phyloP scores from a whole-genome alignment of 2,888 invertebrate species.

The Aplocera efformata region DNA sequence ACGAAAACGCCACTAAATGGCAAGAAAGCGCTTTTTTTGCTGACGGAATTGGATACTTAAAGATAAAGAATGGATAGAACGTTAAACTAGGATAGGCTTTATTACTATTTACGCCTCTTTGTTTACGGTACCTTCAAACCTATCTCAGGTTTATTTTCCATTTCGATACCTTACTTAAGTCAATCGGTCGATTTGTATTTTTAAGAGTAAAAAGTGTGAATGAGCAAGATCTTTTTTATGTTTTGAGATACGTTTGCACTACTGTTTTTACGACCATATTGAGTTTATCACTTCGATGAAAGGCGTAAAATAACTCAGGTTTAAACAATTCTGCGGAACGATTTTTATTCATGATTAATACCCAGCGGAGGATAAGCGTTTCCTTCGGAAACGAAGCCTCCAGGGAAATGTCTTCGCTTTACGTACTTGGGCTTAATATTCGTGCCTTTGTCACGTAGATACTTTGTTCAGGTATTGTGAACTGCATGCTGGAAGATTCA shows the following conservation, averaged over 20 bases:
- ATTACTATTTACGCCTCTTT: slow-evolving; percentile 19
- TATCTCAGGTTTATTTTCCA: slow-evolving; percentile 8
- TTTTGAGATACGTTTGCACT: too few relatives aligned
- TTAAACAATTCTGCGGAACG: slow-evolving; percentile 33
- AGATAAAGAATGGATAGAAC: slow-evolving; percentile 70
- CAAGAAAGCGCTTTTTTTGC: slow-evolving; percentile 71
- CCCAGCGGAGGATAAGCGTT: slow-evolving; percentile 48
- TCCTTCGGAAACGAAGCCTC: slow-evolving; percentile 58
- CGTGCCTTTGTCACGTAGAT: slow-evolving; percentile 21
- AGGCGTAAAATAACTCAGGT: slow-evolving; percentile 24
- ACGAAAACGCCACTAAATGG: slow-evolving; percentile 74
- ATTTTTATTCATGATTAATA: slow-evolving; percentile 63
- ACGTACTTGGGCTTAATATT: slow-evolving; percentile 22
- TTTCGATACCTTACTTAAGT: slow-evolving; percentile 7
- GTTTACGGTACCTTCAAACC: slow-evolving; percentile 13
- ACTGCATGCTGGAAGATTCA: too few relatives aligned
- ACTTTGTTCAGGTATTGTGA: slow-evolving; percentile 1
- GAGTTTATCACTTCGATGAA: slow-evolving; percentile 12
- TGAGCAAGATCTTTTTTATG: too few relatives aligned
- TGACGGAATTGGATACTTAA: slow-evolving; percentile 68
- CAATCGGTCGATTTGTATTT: not conserved
- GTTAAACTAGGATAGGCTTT: slow-evolving; percentile 43
- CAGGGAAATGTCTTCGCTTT: slow-evolving; percentile 48
- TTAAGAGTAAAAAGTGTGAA: not conserved
- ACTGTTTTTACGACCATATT: not conserved